Base-by-base conservation (phyloP, 2,113 vertebrate species). In the Takifugu flavidus region DNA sequence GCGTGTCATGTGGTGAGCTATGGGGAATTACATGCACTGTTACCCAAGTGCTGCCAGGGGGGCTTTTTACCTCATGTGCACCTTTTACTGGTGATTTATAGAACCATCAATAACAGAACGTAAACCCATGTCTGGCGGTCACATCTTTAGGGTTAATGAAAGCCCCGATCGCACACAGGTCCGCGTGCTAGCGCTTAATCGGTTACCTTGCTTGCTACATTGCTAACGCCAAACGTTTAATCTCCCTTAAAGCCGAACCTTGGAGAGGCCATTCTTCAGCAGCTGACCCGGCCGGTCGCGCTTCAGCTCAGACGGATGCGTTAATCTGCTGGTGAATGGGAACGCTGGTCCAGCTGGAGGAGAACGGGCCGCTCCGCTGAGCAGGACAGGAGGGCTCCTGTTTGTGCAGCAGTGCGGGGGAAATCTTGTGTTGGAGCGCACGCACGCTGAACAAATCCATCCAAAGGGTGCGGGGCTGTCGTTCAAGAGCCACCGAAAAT, bases 81-180 rank as follows among this genome's bases (percentile, higher is more conserved):
- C 77, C 62, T 28, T 52, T 74, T 13, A 3, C 39, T 47, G 7
- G 12, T 62, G 80, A 86, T 85, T 75, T 81, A 89, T 78, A 59
- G 1, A 49, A 25, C 67, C 59, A 62, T 68, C 67, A 51, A 71
- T 81, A 72, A 63, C 62, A 65, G 55, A 64, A 20, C 20, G 70
- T 71, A 72, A 75, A 61, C 28, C 59, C 29, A 11, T 15, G 46
- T 53, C 70, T 59, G 29, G 49, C 57, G 54, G 61, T 45, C 42
- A 63, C 75, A 10, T 39, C 34, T 11, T 10, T 39, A 2, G 6
- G 34, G 34, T 39, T 39, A 39, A 39, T 39, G 34, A 39, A 39
- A 39, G 34, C 4, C 11, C 8, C 34, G 8, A 39, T 39, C 34
- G 11, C 53, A 62, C 51, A 65, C 46, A 3, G 54, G 53, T 56